phyloP scores from a whole-genome alignment of 2,888 invertebrate genomes.

The Neoitamus cyanurus region DNA sequence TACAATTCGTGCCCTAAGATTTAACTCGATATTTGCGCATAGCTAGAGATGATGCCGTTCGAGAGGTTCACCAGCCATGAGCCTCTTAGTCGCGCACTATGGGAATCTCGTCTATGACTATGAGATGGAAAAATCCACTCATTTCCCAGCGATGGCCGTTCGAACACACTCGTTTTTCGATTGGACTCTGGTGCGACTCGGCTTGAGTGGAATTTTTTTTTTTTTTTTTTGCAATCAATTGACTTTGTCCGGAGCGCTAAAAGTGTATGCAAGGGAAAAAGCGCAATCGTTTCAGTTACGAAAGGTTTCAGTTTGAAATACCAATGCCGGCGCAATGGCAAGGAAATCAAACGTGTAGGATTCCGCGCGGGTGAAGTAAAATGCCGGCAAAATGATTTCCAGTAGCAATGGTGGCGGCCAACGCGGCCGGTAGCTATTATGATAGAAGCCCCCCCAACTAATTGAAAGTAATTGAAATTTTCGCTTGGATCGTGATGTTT shows the following conservation, averaged over 20 bases:
- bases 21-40: background rate
- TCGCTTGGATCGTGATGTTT: background rate
- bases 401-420: background rate
- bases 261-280: background rate
- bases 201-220: background rate
- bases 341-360: constrained; percentile 7
- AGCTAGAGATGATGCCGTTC: background rate
- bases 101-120: background rate
- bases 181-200: background rate
- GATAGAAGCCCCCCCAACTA: background rate
- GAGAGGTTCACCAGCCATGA: background rate
- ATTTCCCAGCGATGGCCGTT: background rate
- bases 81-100: background rate
- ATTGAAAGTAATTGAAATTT: constrained; percentile 23
- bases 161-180: background rate
- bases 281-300: background rate
- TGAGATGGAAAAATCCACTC: background rate
- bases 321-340: constrained; percentile 18
- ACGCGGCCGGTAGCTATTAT: background rate
- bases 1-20: background rate
- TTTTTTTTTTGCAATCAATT: constrained; percentile 12
- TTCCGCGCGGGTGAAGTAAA: background rate
- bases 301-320: background rate
- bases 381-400: background rate
- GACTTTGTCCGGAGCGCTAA: background rate